phyloP scores from a whole-genome alignment of 2,113 vertebrate species.

The Prionailurus viverrinus region DNA sequence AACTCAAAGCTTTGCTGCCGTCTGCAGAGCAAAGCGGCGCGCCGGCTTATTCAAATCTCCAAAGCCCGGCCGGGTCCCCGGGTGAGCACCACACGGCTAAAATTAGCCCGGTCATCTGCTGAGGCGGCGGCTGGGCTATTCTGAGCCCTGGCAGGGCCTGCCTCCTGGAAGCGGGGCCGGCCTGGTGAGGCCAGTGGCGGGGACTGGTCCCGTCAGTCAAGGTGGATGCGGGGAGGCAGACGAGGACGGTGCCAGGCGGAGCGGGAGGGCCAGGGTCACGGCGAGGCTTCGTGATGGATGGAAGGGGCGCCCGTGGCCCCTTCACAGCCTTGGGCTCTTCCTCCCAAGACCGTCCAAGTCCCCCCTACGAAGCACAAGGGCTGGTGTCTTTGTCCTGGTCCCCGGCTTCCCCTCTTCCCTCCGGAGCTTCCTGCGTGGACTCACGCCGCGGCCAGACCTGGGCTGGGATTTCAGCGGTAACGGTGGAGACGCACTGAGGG shows the following conservation, averaged over 20 bases:
- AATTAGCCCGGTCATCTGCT: slow-evolving; percentile 81
- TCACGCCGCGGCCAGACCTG: not conserved
- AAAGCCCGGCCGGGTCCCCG: slow-evolving; percentile 5
- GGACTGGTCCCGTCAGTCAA: not conserved
- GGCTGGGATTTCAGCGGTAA: not conserved
- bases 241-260: not conserved
- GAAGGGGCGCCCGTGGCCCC: not conserved
- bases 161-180: not conserved
- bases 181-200: not conserved
- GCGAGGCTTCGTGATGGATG: not conserved
- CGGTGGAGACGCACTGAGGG: not conserved
- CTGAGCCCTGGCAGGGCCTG: slow-evolving; percentile 54
- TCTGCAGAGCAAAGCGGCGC: not conserved
- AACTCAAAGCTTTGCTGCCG: not conserved
- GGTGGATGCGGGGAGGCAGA: rapidly evolving
- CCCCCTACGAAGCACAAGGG: not conserved
- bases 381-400: not conserved
- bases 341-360: not conserved
- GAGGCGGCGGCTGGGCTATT: slow-evolving; percentile 75
- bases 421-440: not conserved
- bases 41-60: slow-evolving; percentile 52
- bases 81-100: slow-evolving; percentile 63
- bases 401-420: not conserved
- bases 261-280: not conserved
- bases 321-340: not conserved